Base-by-base conservation (phyloP, 2,113 vertebrate species). In the Grus americana region DNA sequence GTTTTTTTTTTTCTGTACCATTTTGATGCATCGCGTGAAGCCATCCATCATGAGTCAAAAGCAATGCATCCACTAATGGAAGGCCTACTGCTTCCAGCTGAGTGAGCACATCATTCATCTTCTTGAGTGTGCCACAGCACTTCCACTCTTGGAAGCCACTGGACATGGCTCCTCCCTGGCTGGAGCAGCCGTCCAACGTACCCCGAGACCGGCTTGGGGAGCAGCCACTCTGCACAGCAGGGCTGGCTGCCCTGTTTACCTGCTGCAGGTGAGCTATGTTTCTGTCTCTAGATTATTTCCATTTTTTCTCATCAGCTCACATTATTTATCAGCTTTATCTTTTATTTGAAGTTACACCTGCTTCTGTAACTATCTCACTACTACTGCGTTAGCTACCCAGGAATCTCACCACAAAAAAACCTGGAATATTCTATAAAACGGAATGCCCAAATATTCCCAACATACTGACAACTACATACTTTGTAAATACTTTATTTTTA, bases 141-240 rank as follows among this genome's bases (percentile, higher is more conserved):
- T 67, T 89, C 13, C 2, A 30, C 7, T 4, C 1, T 49, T 42
- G 15, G 40, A 36, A 21, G 2, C 63, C 27, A 2, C 46, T 3
- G 14, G n/a, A 40, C 10, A 1, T 7, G 19, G 15, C n/a, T 63
- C 15, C 24, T 32, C 21, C 42, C 20, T n/a, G 23, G 16, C 59
- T 50, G 65, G 24, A 57, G 36, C 16, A 59, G 15, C 11, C 62
- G 23, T 74, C n/a, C 62, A 49, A 42, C 4, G 22, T 38, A 63
- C 29, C 12, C 19, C 4, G 2, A 10, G 32, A 46, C 15, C 20
- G 4, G 10, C 27, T 1, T 15, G 72, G 30, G 71, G 34, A 85
- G 50, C 13, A 6, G 18, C 7, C 1, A 1, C 24, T 32, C 26
- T 15, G 17, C 6, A 6, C 2, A 2, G 21, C 17, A 40, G 23